A percentile compares a stretch with the other conserved stretches of the same genome.
phyloP scores from a whole-genome alignment of 2,797 vertebrate genomes.

The Acanthurus lineatus region DNA sequence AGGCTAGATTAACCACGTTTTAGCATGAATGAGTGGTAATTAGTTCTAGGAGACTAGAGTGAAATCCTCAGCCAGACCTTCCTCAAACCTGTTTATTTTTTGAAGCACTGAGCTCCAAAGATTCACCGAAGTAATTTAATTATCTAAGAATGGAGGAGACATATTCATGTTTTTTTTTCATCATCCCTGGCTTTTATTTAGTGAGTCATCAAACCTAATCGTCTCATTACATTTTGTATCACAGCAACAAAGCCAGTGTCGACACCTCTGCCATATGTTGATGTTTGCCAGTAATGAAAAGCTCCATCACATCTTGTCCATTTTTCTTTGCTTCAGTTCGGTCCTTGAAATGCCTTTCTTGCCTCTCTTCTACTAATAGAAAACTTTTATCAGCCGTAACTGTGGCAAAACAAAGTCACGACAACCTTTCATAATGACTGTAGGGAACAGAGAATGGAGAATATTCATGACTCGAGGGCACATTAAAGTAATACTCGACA shows the following conservation, averaged over 20 bases:
- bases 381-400: neutral
- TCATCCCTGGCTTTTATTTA: conserved; percentile 16
- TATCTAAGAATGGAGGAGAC: conserved; percentile 4
- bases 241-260: conserved; percentile 13
- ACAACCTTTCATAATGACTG: neutral
- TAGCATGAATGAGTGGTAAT: conserved; percentile 15
- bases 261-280: neutral
- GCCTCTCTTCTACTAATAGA: neutral
- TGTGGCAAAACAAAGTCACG: neutral
- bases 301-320: neutral
- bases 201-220: conserved; percentile 29
- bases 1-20: conserved; percentile 9
- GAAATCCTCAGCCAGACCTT: conserved; percentile 15
- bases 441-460: neutral
- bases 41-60: conserved; percentile 1
- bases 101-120: conserved; percentile 19
- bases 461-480: neutral
- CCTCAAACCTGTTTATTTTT: conserved; percentile 29
- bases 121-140: conserved; percentile 20
- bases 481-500: too few species aligned
- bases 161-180: neutral
- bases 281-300: neutral
- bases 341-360: neutral
- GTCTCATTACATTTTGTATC: conserved; percentile 9
- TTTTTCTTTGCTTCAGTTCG: neutral